These are phyloP conservation scores for Gila orcuttii DNA, from an alignment of 2,113 vertebrate genomes.

Conservation along the genomic window DNA sequence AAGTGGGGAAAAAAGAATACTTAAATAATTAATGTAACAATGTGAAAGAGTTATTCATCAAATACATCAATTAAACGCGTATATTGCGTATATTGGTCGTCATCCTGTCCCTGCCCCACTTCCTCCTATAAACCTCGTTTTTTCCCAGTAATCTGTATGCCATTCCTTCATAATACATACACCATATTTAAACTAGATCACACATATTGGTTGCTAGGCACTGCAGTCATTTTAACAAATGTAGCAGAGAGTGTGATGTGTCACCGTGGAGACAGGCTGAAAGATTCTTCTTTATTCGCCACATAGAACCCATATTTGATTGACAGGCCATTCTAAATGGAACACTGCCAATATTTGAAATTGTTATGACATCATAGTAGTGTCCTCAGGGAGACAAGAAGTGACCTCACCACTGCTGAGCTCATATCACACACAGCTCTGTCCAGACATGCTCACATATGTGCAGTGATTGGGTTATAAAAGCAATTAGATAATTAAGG, in stretches of 20 bases:
- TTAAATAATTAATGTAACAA: too few relatives aligned
- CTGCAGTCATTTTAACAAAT: neutral
- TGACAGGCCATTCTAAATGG: conserved; percentile 12
- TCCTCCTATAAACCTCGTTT: too few relatives aligned
- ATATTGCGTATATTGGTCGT: too few relatives aligned
- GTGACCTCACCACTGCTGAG: too few relatives aligned
- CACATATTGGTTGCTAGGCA: neutral
- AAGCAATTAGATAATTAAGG: neutral
- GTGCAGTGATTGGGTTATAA: neutral
- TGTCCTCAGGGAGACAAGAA: neutral
- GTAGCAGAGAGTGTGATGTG: neutral
- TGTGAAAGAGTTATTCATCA: too few relatives aligned
- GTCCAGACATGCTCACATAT: neutral
- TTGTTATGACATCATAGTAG: conserved; percentile 15
- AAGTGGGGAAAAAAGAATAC: too few relatives aligned
- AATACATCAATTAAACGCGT: too few relatives aligned
- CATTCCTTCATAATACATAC: neutral
- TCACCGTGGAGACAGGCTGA: neutral
- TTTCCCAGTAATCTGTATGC: too few relatives aligned
- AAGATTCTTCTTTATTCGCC: neutral
- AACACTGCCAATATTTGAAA: neutral
- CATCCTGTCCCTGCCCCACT: too few relatives aligned
- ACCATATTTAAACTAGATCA: neutral
- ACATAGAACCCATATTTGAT: neutral
- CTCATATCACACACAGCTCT: too few relatives aligned